These are phyloP conservation scores for Berghia stephanieae DNA, from an alignment of 1,140 invertebrate species.

Conservation along the genomic window DNA sequence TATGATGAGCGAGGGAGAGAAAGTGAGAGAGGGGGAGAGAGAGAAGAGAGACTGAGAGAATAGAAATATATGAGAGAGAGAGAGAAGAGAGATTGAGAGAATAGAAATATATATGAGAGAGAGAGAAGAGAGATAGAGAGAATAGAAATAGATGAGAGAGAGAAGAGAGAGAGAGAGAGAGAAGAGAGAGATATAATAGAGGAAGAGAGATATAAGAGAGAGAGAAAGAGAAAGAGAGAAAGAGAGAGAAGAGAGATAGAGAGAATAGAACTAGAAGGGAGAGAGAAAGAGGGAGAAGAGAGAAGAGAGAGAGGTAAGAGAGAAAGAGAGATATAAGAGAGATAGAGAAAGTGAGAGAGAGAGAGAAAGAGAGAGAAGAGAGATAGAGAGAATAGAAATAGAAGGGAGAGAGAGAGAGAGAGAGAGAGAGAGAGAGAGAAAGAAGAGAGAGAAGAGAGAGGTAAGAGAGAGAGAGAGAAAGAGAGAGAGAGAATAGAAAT, in stretches of 20 bases:
- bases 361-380: background rate
- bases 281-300: background rate
- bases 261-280: background rate
- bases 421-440: background rate
- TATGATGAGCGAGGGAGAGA: slow-evolving; percentile 2
- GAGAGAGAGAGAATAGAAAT: background rate
- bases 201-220: background rate
- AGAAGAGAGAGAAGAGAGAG: background rate
- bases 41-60: background rate
- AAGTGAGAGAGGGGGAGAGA: background rate
- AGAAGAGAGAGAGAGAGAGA: background rate
- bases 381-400: background rate
- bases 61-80: background rate
- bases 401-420: background rate
- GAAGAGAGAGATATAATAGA: background rate
- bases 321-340: background rate
- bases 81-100: background rate
- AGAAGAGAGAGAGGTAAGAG: background rate
- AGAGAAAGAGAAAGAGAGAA: background rate
- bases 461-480: background rate
- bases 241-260: background rate
- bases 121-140: background rate
- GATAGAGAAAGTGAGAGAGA: background rate
- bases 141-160: background rate
- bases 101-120: background rate